Evolutionary conservation across 1,140 invertebrate species (phyloP).

Genomic region (Tetramorium parvispinum): DNA sequence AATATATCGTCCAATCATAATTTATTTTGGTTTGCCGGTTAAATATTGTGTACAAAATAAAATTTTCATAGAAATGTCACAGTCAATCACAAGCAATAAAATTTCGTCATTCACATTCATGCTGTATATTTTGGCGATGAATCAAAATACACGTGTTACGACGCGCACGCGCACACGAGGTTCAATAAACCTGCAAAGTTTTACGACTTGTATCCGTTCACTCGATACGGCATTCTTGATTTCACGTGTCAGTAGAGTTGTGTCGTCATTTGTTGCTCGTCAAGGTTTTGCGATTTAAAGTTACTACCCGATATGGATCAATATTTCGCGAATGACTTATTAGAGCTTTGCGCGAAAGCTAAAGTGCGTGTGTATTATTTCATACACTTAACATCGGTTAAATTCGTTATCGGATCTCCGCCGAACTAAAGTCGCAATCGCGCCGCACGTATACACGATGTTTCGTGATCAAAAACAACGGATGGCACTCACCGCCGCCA

Average conservation of each 20-base stretch:
- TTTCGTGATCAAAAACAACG: constrained; percentile 10
- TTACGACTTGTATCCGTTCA: background rate
- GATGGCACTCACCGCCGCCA: constrained; percentile 86
- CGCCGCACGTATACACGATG: background rate
- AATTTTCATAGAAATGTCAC: background rate
- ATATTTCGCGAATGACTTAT: background rate
- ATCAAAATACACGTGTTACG: constrained; percentile 29
- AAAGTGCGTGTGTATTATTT: background rate
- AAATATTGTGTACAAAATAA: background rate
- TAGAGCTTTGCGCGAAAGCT: background rate
- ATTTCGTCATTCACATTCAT: background rate
- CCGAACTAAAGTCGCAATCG: background rate
- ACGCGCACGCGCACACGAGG: background rate
- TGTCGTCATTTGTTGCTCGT: background rate
- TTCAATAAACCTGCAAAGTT: constrained; percentile 40
- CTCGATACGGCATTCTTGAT: constrained; percentile 32
- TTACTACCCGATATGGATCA: background rate
- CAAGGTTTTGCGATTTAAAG: background rate
- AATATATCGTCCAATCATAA: background rate
- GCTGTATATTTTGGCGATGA: constrained; percentile 24
- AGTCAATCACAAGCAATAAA: background rate
- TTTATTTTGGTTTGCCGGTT: too few species aligned
- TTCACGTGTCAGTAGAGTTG: constrained; percentile 37
- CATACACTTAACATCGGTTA: too few species aligned
- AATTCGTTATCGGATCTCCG: background rate